Percentiles rank a stretch among this genome's conserved stretches.
phyloP scores from a whole-genome alignment of 2,113 vertebrate species.

The Gallinago undulata region DNA sequence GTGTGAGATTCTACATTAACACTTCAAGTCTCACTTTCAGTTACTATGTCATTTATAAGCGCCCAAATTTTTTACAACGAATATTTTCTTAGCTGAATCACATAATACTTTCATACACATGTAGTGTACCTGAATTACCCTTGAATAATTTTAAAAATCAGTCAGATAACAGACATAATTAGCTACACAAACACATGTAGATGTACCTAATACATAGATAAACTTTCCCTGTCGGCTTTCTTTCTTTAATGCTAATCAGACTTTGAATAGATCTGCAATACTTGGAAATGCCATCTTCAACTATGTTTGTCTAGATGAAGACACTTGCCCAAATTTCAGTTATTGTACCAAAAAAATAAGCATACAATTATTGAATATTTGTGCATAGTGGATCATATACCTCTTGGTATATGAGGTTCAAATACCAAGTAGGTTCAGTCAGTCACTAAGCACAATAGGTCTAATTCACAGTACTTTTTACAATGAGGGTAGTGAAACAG shows the following conservation, averaged over 20 bases:
- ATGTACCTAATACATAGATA: neutral
- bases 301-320: neutral
- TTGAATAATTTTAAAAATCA: neutral
- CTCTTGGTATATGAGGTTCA: too few species aligned
- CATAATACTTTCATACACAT: neutral
- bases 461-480: neutral
- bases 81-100: neutral
- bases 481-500: neutral
- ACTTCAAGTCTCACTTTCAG: neutral
- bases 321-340: neutral
- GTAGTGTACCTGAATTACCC: neutral
- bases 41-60: neutral
- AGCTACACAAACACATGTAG: neutral
- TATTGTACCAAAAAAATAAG: neutral
- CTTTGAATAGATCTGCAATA: neutral
- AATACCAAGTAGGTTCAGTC: neutral
- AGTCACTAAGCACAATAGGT: neutral
- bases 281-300: neutral
- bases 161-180: neutral
- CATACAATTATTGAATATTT: neutral
- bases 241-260: neutral
- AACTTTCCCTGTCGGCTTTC: neutral
- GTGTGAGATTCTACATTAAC: neutral
- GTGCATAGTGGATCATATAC: neutral
- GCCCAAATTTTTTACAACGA: neutral